Percentiles rank a stretch among this genome's conserved stretches.
phyloP scores from a whole-genome alignment of 2,888 invertebrate species.

The Drosophila greeni region DNA sequence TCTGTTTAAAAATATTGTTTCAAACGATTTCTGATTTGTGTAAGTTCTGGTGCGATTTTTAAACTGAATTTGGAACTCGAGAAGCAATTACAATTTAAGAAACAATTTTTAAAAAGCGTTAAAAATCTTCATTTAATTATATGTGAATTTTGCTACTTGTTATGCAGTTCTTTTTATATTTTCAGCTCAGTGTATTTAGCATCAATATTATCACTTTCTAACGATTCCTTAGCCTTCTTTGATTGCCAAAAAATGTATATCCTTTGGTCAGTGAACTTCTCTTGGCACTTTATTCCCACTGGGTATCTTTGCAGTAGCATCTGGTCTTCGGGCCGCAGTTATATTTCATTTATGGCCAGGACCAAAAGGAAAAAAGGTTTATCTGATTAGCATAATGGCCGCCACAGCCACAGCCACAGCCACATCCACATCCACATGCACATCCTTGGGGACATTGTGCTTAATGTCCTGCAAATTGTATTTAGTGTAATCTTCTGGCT shows the following conservation, averaged over 20 bases:
- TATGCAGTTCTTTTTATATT: not conserved
- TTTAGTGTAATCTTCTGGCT: conserved; percentile 35
- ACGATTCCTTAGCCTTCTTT: conserved; percentile 1
- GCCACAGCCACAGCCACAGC: conserved; percentile 2
- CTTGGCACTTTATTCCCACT: conserved; percentile 13
- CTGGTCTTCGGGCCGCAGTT: conserved; percentile 18
- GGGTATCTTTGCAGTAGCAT: conserved; percentile 12
- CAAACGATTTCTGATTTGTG: conserved; percentile 5
- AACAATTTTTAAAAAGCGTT: not conserved
- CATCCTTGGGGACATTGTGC: conserved; percentile 34
- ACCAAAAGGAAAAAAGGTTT: conserved; percentile 38
- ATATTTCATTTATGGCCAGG: conserved; percentile 26
- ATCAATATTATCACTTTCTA: not conserved
- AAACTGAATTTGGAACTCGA: not conserved
- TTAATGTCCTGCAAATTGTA: conserved; percentile 42
- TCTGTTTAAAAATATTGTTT: not conserved
- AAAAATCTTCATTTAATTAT: not conserved
- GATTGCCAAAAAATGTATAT: not conserved
- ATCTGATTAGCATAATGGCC: conserved; percentile 49
- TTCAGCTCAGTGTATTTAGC: conserved; percentile 6
- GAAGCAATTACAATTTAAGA: not conserved
- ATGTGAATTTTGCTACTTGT: not conserved
- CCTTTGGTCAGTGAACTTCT: conserved; percentile 28
- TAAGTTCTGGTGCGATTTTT: not conserved
- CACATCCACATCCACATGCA: conserved; percentile 13